phyloP scores from a whole-genome alignment of 2,797 vertebrate species.

The Brotula barbata region DNA sequence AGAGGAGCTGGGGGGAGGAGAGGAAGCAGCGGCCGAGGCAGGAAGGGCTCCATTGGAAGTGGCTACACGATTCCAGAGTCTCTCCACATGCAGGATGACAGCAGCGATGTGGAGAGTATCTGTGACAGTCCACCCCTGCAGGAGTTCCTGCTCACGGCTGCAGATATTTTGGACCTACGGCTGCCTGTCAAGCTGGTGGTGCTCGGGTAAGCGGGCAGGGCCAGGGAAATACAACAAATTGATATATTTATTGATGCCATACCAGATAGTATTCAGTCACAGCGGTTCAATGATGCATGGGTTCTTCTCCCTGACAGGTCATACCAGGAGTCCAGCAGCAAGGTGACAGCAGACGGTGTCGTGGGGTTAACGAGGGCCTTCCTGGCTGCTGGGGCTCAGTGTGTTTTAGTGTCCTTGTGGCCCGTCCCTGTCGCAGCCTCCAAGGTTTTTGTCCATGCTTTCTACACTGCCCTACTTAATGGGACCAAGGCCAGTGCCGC shows the following conservation, averaged over 20 bases:
- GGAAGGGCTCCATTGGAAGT: slow-evolving; percentile 75
- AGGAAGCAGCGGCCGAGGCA: slow-evolving; percentile 68
- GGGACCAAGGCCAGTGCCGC: slow-evolving; percentile 94
- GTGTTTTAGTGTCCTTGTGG: slow-evolving; percentile 95
- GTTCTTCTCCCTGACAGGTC: slow-evolving; percentile 70
- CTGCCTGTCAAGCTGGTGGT: slow-evolving; percentile 94
- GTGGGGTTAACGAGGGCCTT: slow-evolving; percentile 94
- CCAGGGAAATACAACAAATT: background rate
- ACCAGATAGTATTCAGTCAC: background rate
- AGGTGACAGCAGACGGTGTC: slow-evolving; percentile 93
- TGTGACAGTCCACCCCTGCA: slow-evolving; percentile 95
- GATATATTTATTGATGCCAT: background rate
- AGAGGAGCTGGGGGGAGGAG: slow-evolving; percentile 66
- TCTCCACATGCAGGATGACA: slow-evolving; percentile 90
- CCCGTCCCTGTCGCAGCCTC: slow-evolving; percentile 94
- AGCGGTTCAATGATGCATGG: background rate
- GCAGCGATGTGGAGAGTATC: slow-evolving; percentile 93
- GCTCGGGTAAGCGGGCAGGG: slow-evolving; percentile 80
- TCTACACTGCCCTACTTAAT: slow-evolving; percentile 93
- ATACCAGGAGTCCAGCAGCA: slow-evolving; percentile 92
- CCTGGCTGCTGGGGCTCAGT: slow-evolving; percentile 94
- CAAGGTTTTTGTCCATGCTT: slow-evolving; percentile 93
- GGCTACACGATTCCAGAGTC: slow-evolving; percentile 93
- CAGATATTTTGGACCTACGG: slow-evolving; percentile 92
- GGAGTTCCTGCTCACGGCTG: slow-evolving; percentile 96